These are phyloP conservation scores for Ia io DNA, from an alignment of 2,113 vertebrate genomes.

Conservation along the genomic window DNA sequence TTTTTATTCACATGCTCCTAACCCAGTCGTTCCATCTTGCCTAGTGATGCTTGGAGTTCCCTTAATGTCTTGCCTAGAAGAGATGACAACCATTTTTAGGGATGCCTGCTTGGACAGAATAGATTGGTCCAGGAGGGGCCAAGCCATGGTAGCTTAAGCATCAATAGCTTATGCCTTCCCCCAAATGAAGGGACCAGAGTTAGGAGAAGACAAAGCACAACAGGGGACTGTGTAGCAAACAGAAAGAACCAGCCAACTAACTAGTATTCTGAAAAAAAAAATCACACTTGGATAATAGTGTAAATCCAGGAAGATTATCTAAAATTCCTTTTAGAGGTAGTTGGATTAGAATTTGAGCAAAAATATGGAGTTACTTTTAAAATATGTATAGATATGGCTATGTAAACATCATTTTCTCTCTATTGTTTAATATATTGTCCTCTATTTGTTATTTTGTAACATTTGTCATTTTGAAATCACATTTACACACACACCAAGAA, in stretches of 20 bases:
- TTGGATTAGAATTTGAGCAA: not conserved
- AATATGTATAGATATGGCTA: not conserved
- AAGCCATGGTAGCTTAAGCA: not conserved
- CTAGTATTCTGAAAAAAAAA: not conserved
- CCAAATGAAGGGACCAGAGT: not conserved
- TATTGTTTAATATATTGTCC: not conserved
- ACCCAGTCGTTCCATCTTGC: not conserved
- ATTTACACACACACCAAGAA: not conserved
- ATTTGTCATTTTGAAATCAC: not conserved
- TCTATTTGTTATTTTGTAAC: no score
- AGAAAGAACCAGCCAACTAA: not conserved
- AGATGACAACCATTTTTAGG: not conserved
- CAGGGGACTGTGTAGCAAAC: not conserved
- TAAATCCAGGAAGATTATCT: not conserved
- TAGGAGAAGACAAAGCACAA: not conserved
- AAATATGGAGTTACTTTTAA: not conserved
- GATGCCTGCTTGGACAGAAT: not conserved
- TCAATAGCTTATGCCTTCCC: not conserved
- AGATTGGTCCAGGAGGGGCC: not conserved
- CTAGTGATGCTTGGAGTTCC: not conserved
- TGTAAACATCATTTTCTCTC: not conserved
- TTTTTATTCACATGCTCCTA: not conserved
- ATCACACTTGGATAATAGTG: not conserved
- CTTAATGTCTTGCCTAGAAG: not conserved
- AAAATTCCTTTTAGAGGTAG: not conserved